Evolutionary conservation across 1,140 invertebrate species (phyloP), one percentile per base, ranked within the genome.

Genomic region (Physella acuta): DNA sequence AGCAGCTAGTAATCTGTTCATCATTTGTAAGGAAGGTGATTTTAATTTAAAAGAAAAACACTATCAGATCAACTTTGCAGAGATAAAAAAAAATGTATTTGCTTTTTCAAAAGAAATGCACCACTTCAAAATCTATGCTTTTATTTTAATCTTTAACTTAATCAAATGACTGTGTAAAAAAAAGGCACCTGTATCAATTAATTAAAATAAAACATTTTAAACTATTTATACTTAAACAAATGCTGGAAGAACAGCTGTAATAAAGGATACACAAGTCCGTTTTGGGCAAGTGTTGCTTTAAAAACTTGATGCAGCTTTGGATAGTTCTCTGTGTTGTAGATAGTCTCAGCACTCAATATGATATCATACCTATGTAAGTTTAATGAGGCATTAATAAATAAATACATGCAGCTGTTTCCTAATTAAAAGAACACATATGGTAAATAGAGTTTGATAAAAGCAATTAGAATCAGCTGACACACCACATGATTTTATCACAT

Each of bases 301-400:
- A 95, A 90, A 49, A 93, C 81, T 55, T 89, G 76, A 53, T 90
- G 86, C 0, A 96, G 79, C 80, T 94, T 95, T 28, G 82, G 75
- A 80, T 95, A 91, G 85, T 92, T 93, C 0, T 89, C 85, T 49
- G 89, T 79, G 87, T 94, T 94, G 78, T 97, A 96, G 77, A 95
- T 95, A 0, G 94, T 96, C 87, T 96, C 94, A 53, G 92, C 92
- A 8, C 92, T 93, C 1, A 96, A 85, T 77, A 96, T 95, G 28
- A 90, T 78, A 82, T 97, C 93, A 87, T 90, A 96, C 76, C 89
- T 89, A 70, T 62, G 81, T 79, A 20, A 58, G 53, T 68, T n/a
- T n/a, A 20, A 14, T 14, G 14, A 31, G 34, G 33, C 16, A 8
- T 26, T 20, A 16, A 30, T 36, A 37, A 36, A 20, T 14, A 20